These are phyloP conservation scores for Reinhardtius hippoglossoides DNA, from an alignment of 2,113 vertebrate species.

Conservation along the genomic window DNA sequence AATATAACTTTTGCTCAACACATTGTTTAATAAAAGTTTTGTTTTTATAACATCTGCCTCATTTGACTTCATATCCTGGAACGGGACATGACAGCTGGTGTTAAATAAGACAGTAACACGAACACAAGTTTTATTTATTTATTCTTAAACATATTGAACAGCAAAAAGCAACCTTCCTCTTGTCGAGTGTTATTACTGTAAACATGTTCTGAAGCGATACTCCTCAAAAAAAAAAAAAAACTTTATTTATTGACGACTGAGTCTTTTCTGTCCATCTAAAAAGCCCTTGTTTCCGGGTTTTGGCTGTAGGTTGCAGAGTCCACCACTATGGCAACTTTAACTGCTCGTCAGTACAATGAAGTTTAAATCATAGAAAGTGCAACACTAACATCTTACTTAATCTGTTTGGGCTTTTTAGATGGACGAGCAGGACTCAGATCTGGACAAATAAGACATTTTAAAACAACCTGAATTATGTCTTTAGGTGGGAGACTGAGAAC, in stretches of 20 bases:
- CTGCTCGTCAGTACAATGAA: background rate
- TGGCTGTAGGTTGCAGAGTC: conserved; percentile 36
- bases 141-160: conserved; percentile 75
- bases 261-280: conserved; percentile 52
- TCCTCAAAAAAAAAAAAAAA: conserved; percentile 13
- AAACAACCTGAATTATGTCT: conserved; percentile 7
- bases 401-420: conserved; percentile 40
- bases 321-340: conserved; percentile 7
- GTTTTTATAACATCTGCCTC: conserved; percentile 45
- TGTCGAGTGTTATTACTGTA: conserved; percentile 63
- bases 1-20: conserved; percentile 51
- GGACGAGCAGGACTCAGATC: conserved; percentile 35
- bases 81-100: background rate
- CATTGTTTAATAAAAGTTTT: conserved; percentile 66
- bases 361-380: conserved; percentile 22
- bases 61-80: background rate
- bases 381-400: conserved; percentile 7
- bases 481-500: conserved; percentile 45
- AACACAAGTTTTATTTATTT: conserved; percentile 64
- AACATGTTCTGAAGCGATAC: conserved; percentile 66
- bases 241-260: conserved; percentile 27
- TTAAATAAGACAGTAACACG: conserved; percentile 37
- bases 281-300: conserved; percentile 15
- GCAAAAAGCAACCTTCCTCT: conserved; percentile 64
- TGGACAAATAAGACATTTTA: conserved; percentile 42